Evolutionary conservation across 2,113 vertebrate genomes (phyloP), one percentile per base, ranked within the genome.

Genomic region (Naja naja): DNA sequence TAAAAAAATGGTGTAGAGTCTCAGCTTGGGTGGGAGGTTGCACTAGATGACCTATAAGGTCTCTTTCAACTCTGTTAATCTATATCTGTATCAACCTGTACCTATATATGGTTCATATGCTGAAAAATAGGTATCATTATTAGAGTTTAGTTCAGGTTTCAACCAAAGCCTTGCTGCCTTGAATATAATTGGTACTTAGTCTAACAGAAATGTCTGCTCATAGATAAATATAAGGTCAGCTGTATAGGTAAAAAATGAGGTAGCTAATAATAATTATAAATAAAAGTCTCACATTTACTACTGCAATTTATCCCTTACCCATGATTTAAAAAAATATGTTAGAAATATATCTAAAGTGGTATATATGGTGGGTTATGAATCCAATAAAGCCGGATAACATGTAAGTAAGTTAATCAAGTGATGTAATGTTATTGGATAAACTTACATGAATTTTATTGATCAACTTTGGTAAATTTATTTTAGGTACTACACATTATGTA

Each of bases 341-440:
- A 49, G 87, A n/a, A 5, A 52, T 27, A 88, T 86, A 81, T 45
- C 88, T 43, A 27, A n/a, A 23, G 25, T 53, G n/a, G 8, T 90
- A 87, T 86, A 85, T 39, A 90, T 90, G 86, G 54, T 86, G 34
- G 30, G 1, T 16, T 49, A 86, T 90, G 74, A 86, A 55, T 90
- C 34, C 58, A 86, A 43, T 87, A 86, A 93, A 60, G n/a, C 23
- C 86, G 54, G 45, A 56, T 90, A 55, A 87, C 22, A 64, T 81
- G 60, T 23, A 90, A 52, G 43, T 23, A 86, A 93, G 54, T 52
- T 45, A 93, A 86, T 93, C 90, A 90, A 34, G 54, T 45, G 74
- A 81, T 85, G 22, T 56, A 90, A 93, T 90, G 30, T 86, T 81
- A 64, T 86, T 45, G 45, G 45, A 90, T 93, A 93, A 93, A 90